Base-by-base conservation (phyloP, 2,113 vertebrate genomes). In the Orthonyx spaldingii region DNA sequence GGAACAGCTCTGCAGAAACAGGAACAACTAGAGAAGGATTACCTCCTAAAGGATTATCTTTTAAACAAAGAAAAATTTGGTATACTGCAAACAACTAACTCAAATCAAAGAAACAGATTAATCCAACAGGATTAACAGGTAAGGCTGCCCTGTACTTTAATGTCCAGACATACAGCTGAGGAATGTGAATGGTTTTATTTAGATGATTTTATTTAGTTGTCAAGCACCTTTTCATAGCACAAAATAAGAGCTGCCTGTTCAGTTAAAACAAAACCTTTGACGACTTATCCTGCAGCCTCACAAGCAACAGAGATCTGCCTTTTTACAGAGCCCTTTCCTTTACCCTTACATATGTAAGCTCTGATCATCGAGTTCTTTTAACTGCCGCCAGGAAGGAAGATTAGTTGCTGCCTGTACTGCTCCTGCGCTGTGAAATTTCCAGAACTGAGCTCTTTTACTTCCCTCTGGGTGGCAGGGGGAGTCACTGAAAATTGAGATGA, bases 21-120 rank as follows among this genome's bases (percentile, higher is more conserved):
- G 8, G 50, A 77, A 80, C 5, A 5, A 52, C 60, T 52, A 71
- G 47, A 0, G 0, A 75, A 94, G 93, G 92, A 93, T 96, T 96
- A 96, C 79, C 52, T 93, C 86, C 47, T 59, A 81, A 86, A 93
- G 88, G 92, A 95, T 96, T 97, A 96, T 80, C 76, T 86, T 88
- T 86, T 80, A 96, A 91, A 96, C 84, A 94, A 95, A 94, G 82
- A 74, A 93, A 93, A 90, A 89, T 35, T 64, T 9, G 13, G 41
- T 89, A n/a, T 49, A 57, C 53, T 65, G 83, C 85, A 94, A 90
- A 95, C 74, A 93, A 77, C 79, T 75, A 80, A 47, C 79, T 84
- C 17, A 1, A 89, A 90, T 93, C 80, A 89, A 95, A 87, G 88
- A 68, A 93, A 96, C 26, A 65, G 71, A 88, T 93, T 96, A 96